Evolutionary conservation across 2,797 vertebrate genomes (phyloP).

Genomic region (Nothura maculosa): DNA sequence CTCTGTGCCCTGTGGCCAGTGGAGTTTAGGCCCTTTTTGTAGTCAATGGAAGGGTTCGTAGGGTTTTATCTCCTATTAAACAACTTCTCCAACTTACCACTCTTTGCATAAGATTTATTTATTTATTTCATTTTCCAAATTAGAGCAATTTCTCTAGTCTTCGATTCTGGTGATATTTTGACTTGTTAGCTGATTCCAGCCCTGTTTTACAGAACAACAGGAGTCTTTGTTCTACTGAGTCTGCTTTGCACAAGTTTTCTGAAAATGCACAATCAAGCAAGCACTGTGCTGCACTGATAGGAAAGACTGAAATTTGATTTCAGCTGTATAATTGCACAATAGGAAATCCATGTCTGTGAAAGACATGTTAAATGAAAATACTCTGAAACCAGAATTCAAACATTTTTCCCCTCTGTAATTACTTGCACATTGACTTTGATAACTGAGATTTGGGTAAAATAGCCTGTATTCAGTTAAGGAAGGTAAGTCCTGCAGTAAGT

Average conservation of each 20-base stretch:
- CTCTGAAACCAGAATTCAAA: not conserved
- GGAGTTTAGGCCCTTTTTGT: rapidly evolving
- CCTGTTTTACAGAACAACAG: not conserved
- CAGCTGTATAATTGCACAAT: rapidly evolving
- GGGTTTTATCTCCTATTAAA: not conserved
- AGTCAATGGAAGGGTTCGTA: not conserved
- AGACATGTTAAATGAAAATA: not conserved
- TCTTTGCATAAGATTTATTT: not conserved
- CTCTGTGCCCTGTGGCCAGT: not conserved
- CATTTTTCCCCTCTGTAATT: not conserved
- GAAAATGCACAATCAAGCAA: not conserved
- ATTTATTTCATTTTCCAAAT: not conserved
- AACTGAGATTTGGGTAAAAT: not conserved
- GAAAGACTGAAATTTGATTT: not conserved
- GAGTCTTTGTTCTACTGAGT: rapidly evolving
- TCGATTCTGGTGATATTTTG: not conserved
- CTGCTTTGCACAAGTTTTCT: not conserved
- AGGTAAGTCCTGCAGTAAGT: not conserved
- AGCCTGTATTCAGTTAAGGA: not conserved
- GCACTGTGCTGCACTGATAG: not conserved
- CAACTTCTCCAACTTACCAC: not conserved
- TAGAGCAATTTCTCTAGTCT: not conserved
- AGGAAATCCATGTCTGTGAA: not conserved
- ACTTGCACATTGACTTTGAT: not conserved
- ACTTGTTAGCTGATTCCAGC: not conserved